Evolutionary conservation across 1,140 invertebrate genomes (phyloP), one percentile per base, ranked within the genome.

Genomic region (Phortica variegata): DNA sequence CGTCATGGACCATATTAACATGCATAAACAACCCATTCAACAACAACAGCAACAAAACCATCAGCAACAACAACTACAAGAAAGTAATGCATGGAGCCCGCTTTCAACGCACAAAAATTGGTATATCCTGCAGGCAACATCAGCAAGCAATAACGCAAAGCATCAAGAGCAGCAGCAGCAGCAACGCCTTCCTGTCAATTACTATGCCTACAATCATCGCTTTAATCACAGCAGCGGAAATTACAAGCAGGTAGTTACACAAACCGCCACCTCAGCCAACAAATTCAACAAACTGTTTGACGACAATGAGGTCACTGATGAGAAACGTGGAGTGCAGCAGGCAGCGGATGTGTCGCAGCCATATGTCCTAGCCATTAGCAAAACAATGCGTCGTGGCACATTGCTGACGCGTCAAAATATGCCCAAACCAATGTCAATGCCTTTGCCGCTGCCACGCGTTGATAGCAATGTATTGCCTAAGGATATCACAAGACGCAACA

Each of bases 141-240:
- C 68, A 21, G 47, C 60, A 54, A 23, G 1, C 49, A 49, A 23
- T 21, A 38, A 53, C 18, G 12, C 44, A 13, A 29, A 52, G 26
- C 18, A 36, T 10, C 32, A 51, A 8, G 10, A 50, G 18, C 23
- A 49, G 18, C 33, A 48, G 31, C 48, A 47, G 26, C 37, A 34
- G 8, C 47, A 52, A 47, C 50, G 47, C 58, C 62, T 55, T 71
- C 66, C 61, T 58, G 50, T 53, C 53, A 61, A 63, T 63, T 71
- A 71, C 52, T 71, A 66, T 46, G 59, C 66, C 50, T 66, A 71
- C 62, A 71, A 71, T 54, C 68, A 66, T 34, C 62, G 66, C 13
- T 66, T 63, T 52, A 62, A 71, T 44, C 29, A 51, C 16, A 56
- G 52, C 29, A 44, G 16, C 50, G 66, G 66, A 71, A 71, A 71